Base-by-base conservation (phyloP, 2,888 invertebrate genomes). In the Drosophila atripex region DNA sequence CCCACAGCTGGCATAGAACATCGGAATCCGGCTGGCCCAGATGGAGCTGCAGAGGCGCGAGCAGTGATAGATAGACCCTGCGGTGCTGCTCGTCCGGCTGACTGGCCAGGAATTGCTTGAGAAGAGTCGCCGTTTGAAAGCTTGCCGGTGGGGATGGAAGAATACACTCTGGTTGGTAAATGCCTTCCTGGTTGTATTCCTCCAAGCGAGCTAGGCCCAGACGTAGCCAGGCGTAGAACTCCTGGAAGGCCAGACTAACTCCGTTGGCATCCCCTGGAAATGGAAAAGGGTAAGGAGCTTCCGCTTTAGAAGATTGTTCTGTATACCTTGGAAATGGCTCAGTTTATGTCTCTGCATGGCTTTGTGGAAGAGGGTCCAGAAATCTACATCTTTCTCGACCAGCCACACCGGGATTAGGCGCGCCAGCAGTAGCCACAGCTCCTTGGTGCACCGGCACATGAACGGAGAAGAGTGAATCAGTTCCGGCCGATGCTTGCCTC, bases 381-480 rank as follows among this genome's bases (percentile, higher is more conserved):
- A 93, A 7, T 56, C 71, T 3, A 58, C 43, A 0, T 80, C 73
- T 12, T 35, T 57, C 14, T n/a, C 32, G 4, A 4, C 52, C 28
- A 53, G 71, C 80, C 86, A 82, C 52, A 91, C 90, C 63, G 92
- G 92, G 3, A 92, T 76, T 1, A 92, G 88, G 25, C 92, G 83
- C 73, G 92, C 92, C 11, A 94, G 70, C 77, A 94, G 90, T 0
- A 93, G 80, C 94, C 94, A 94, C 39, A 93, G 77, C 87, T 94
- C 94, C 86, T 93, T 93, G 4, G 92, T 89, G 74, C 94, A 94
- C 12, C 92, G 92, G 64, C 94, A 94, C 59, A 92, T 92, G 77
- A 93, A 94, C 0, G 93, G 92, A 14, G 92, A 92, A 51, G 88
- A 91, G n/a, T 90, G 88, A 16, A 89, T 76, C n/a, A 93, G 76